phyloP scores from a whole-genome alignment of 2,888 invertebrate species.

The Patella depressa region DNA sequence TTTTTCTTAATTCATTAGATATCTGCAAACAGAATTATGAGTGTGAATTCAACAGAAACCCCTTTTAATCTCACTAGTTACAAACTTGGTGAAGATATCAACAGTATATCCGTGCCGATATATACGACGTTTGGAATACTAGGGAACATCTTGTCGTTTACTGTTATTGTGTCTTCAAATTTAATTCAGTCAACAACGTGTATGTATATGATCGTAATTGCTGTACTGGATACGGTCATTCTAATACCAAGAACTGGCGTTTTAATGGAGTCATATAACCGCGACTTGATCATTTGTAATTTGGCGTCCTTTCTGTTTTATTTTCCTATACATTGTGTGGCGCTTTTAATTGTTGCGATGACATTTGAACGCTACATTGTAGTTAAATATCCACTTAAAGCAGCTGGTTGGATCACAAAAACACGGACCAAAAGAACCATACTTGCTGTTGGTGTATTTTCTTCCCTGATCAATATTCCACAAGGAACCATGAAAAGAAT shows the following conservation, averaged over 20 bases:
- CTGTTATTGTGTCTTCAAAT: constrained; percentile 22
- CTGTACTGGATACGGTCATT: constrained; percentile 28
- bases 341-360: constrained; percentile 31
- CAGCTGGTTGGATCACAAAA: constrained; percentile 13
- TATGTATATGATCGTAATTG: constrained; percentile 32
- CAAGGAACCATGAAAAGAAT: constrained; percentile 25
- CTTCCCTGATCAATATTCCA: constrained; percentile 26
- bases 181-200: constrained; percentile 27
- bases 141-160: constrained; percentile 28
- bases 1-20: too few species aligned
- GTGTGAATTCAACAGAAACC: too few species aligned
- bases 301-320: constrained; percentile 31
- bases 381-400: constrained; percentile 30
- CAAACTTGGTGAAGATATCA: constrained; percentile 1
- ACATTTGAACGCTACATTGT: constrained; percentile 34
- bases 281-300: constrained; percentile 19
- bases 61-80: not conserved
- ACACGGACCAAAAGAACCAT: constrained; percentile 18
- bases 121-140: constrained; percentile 21
- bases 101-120: constrained; percentile 24
- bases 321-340: constrained; percentile 31
- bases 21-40: too few species aligned
- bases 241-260: constrained; percentile 23
- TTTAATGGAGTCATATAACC: constrained; percentile 16
- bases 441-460: constrained; percentile 12